Conservation (phyloP, 1,140 invertebrate species). For the Drosophila punjabiensis region DNA sequence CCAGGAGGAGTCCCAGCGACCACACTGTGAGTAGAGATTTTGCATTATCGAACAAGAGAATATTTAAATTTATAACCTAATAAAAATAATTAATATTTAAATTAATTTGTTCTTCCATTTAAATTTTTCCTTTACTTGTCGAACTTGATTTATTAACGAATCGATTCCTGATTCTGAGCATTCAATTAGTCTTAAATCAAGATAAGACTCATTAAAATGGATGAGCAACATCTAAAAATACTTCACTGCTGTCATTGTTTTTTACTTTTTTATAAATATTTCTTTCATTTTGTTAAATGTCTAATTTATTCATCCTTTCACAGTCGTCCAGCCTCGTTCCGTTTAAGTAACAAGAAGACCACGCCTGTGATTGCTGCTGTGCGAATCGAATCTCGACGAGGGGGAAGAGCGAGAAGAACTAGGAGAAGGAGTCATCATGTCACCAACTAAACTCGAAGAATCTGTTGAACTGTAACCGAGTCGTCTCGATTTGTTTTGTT, state of each 20-base stretch:
- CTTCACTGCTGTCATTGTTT: not conserved
- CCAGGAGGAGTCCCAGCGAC: conserved; percentile 86
- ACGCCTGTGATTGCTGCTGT: conserved; percentile 87
- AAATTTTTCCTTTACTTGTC: not conserved
- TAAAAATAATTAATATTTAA: not conserved
- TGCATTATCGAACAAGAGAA: not conserved
- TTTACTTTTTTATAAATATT: too few species aligned
- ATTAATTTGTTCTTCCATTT: not conserved
- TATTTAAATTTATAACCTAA: not conserved
- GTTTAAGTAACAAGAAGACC: conserved; percentile 87
- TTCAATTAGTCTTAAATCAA: conserved; percentile 3
- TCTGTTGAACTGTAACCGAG: conserved; percentile 58
- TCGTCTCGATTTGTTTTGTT: conserved; percentile 70
- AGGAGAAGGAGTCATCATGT: conserved; percentile 48
- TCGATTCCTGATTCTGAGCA: not conserved
- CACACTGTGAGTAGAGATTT: conserved; percentile 87
- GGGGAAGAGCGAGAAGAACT: conserved; percentile 31
- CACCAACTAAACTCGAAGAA: conserved; percentile 25
- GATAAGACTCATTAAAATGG: not conserved
- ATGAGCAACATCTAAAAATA: conserved; percentile 7
- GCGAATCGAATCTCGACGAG: conserved; percentile 73
- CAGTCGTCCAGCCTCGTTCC: conserved; percentile 89
- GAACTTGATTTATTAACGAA: conserved; percentile 15
- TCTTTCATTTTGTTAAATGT: not conserved
- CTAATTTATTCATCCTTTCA: conserved; percentile 23